Conservation (phyloP, 2,888 invertebrate genomes). For the Melanotus villosus region DNA sequence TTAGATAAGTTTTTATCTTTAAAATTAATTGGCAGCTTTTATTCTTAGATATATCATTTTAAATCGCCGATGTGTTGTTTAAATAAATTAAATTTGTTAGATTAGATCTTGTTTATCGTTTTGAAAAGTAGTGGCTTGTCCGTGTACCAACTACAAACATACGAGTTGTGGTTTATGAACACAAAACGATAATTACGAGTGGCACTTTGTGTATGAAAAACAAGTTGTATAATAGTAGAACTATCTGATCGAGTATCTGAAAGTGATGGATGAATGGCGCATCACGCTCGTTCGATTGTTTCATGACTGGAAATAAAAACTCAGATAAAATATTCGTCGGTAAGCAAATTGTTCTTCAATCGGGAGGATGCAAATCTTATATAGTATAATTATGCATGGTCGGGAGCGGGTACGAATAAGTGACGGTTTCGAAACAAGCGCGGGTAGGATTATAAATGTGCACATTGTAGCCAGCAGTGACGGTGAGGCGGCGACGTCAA, state of each 20-base stretch:
- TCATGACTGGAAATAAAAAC: slow-evolving; percentile 37
- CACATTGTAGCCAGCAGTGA: slow-evolving; percentile 47
- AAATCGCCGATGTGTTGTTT: too few species aligned
- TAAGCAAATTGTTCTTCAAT: slow-evolving; percentile 44
- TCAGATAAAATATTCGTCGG: slow-evolving; percentile 38
- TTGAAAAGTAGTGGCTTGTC: too few species aligned
- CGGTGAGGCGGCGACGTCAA: slow-evolving; percentile 49
- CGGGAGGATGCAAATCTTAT: slow-evolving; percentile 44
- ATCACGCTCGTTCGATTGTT: slow-evolving; percentile 31
- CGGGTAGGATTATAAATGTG: slow-evolving; percentile 47
- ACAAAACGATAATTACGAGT: too few species aligned
- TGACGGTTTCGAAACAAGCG: slow-evolving; percentile 46
- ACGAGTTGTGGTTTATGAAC: too few species aligned
- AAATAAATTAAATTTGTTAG: too few species aligned
- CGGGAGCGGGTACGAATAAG: slow-evolving; percentile 42
- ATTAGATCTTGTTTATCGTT: too few species aligned
- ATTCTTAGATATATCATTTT: too few species aligned
- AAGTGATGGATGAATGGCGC: slow-evolving; percentile 33
- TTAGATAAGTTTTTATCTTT: too few species aligned
- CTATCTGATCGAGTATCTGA: slow-evolving; percentile 10
- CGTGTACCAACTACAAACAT: too few species aligned
- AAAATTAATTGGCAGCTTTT: too few species aligned
- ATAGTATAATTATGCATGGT: slow-evolving; percentile 44
- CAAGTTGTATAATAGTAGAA: neutral
- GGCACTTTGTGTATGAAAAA: too few species aligned